phyloP scores from a whole-genome alignment of 2,888 invertebrate genomes.

The Nephrotoma guestfalica region DNA sequence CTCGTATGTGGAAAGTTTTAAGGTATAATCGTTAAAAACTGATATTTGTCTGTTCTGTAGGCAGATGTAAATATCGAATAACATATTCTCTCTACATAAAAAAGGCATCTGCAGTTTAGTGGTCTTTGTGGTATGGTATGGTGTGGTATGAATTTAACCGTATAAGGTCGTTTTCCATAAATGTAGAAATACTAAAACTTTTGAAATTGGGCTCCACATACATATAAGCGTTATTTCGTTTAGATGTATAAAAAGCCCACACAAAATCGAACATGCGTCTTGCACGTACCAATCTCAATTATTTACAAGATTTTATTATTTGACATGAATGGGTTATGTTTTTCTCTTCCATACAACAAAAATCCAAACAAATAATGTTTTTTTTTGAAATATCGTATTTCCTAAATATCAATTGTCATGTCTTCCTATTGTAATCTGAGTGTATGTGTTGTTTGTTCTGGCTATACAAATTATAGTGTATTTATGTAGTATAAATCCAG shows the following conservation, averaged over 20 bases:
- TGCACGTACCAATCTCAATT: not conserved
- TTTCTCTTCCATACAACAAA: not conserved
- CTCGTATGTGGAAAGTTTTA: not conserved
- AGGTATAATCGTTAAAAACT: not conserved
- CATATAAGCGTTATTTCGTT: not conserved
- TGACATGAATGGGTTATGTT: not conserved
- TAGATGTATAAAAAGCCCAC: not conserved
- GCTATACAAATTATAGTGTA: not conserved
- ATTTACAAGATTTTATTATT: not conserved
- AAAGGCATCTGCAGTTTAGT: not conserved
- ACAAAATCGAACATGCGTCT: not conserved
- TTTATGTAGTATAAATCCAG: not conserved
- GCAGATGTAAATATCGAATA: not conserved
- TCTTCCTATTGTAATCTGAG: not conserved
- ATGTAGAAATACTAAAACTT: too few species aligned
- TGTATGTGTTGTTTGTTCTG: not conserved
- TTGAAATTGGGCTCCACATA: too few species aligned
- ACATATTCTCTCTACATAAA: not conserved
- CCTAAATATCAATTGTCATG: not conserved
- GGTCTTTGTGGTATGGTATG: not conserved
- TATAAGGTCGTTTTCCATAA: too few species aligned
- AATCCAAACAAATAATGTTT: not conserved
- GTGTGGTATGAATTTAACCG: not conserved
- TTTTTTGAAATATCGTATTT: not conserved
- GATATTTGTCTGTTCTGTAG: not conserved